Percentiles rank a stretch among this genome's conserved stretches.
These are phyloP conservation scores for Oreocharis arfaki DNA, from an alignment of 2,113 vertebrate genomes.

Conservation along the genomic window DNA sequence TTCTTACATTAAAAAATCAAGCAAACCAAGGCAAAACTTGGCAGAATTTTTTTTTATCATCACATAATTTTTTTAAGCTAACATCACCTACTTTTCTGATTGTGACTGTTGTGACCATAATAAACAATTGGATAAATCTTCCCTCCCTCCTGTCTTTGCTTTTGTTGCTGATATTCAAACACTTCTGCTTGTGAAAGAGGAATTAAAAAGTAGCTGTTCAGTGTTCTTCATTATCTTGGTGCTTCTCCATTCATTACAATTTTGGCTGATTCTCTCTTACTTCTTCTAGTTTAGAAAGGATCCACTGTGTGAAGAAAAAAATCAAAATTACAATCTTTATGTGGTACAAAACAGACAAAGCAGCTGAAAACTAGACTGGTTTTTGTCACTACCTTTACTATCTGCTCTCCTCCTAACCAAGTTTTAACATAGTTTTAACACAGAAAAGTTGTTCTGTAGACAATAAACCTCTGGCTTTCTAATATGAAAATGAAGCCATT, in stretches of 20 bases:
- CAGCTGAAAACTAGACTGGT: background rate
- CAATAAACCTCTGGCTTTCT: background rate
- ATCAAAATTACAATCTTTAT: background rate
- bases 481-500: background rate
- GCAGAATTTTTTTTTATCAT: slow-evolving; percentile 2
- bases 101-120: background rate
- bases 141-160: background rate
- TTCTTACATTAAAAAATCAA: background rate
- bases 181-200: background rate
- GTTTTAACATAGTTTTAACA: background rate
- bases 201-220: background rate
- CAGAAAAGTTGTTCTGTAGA: background rate
- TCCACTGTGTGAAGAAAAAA: slow-evolving; percentile 80
- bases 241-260: slow-evolving; percentile 38
- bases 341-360: background rate
- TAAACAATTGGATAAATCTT: background rate
- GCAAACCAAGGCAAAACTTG: slow-evolving; percentile 15
- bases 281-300: slow-evolving; percentile 89
- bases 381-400: background rate
- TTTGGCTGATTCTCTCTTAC: slow-evolving; percentile 85
- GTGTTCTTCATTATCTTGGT: background rate
- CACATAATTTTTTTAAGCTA: background rate
- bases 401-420: background rate
- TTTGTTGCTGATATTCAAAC: background rate
- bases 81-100: background rate